These are phyloP conservation scores for Plebejus argus DNA, from an alignment of 2,888 invertebrate genomes.

Conservation along the genomic window DNA sequence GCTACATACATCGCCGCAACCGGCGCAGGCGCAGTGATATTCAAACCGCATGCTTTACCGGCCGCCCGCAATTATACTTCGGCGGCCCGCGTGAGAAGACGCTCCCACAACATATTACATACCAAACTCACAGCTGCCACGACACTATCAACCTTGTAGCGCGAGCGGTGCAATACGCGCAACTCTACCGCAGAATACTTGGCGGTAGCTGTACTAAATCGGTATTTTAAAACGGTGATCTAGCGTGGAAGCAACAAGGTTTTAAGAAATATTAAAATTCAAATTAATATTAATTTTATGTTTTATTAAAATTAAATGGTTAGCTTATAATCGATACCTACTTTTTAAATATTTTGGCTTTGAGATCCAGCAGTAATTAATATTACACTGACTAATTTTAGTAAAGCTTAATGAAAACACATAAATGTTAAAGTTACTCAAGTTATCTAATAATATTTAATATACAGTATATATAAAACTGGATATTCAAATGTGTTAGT, in stretches of 20 bases:
- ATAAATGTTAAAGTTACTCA: too few relatives aligned
- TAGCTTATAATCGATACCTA: too few relatives aligned
- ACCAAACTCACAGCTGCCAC: neutral
- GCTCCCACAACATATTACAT: slow-evolving; percentile 40
- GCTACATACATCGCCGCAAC: slow-evolving; percentile 45
- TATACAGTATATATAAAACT: too few relatives aligned
- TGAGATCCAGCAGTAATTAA: too few relatives aligned
- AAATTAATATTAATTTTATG: neutral
- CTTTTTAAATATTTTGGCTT: too few relatives aligned
- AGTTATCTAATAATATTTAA: too few relatives aligned
- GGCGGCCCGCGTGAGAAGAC: slow-evolving; percentile 54
- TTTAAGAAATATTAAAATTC: slow-evolving; percentile 35
- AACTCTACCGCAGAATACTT: neutral
- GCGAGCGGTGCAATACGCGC: neutral
- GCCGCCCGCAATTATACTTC: slow-evolving; percentile 57
- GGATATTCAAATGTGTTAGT: too few relatives aligned
- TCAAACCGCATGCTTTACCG: slow-evolving; percentile 53
- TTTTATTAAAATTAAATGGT: too few relatives aligned
- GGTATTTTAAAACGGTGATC: slow-evolving; percentile 43
- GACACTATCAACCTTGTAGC: slow-evolving; percentile 30
- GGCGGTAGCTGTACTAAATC: slow-evolving; percentile 44
- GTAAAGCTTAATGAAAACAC: too few relatives aligned
- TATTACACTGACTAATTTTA: too few relatives aligned
- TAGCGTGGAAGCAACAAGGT: slow-evolving; percentile 33
- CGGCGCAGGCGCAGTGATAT: slow-evolving; percentile 46